phyloP scores from a whole-genome alignment of 2,888 invertebrate species.

The Agelastica alni region DNA sequence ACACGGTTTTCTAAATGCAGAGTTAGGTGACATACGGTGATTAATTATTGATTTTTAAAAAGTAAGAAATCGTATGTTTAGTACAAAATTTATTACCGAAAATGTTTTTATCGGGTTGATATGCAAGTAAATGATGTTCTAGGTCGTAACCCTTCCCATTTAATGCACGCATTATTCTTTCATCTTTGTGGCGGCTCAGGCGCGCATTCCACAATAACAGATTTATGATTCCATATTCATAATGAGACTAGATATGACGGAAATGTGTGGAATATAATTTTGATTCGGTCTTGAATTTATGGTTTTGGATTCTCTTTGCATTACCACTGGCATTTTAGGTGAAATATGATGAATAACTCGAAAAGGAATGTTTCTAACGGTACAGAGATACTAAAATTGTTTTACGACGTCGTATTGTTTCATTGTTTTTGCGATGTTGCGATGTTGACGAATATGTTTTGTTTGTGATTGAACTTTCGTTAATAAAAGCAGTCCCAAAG shows the following conservation, averaged over 20 bases:
- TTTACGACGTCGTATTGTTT: constrained; percentile 20
- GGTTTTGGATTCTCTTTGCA: constrained; percentile 30
- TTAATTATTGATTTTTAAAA: too few species aligned
- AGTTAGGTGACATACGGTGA: too few species aligned
- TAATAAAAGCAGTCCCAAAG: too few species aligned
- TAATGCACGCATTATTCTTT: constrained; percentile 17
- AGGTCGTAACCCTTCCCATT: background rate
- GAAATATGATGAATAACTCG: constrained; percentile 35
- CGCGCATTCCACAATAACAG: constrained; percentile 42
- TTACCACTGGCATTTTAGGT: constrained; percentile 31
- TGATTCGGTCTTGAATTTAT: constrained; percentile 38
- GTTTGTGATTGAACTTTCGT: too few species aligned
- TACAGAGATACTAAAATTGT: constrained; percentile 25
- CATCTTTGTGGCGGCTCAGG: constrained; percentile 29
- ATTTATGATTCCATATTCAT: constrained; percentile 49
- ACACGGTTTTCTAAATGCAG: too few species aligned
- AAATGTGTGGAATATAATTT: constrained; percentile 42
- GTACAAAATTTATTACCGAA: too few species aligned
- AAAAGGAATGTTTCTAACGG: constrained; percentile 33
- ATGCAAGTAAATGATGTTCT: too few species aligned
- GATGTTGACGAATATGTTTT: too few species aligned
- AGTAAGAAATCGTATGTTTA: too few species aligned
- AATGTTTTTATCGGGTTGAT: too few species aligned
- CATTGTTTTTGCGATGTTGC: too few species aligned
- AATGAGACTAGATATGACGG: constrained; percentile 49